Conservation (phyloP, 2,113 vertebrate genomes). For the Salvelinus namaycush region DNA sequence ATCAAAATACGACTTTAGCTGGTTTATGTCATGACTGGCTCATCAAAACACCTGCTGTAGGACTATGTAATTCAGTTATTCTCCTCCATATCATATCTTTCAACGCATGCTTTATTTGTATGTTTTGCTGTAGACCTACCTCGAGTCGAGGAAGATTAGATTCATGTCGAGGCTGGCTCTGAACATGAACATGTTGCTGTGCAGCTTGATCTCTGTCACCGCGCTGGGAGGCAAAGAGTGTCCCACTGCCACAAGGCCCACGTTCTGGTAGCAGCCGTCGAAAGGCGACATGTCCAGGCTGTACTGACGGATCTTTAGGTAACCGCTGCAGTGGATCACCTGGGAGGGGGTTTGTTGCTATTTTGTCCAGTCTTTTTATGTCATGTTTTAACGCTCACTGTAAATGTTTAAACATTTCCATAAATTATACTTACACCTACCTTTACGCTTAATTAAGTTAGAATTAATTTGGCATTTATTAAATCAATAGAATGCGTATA, state of each 20-base stretch:
- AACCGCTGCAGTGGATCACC: slow-evolving; percentile 98
- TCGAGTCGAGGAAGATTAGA: slow-evolving; percentile 96
- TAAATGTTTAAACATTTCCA: too few relatives aligned
- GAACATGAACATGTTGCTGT: slow-evolving; percentile 99
- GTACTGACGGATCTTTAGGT: slow-evolving; percentile 97
- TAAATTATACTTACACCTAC: too few relatives aligned
- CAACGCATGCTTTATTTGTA: not conserved
- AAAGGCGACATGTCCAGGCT: slow-evolving; percentile 97
- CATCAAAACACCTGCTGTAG: too few relatives aligned
- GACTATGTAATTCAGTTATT: too few relatives aligned
- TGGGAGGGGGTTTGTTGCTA: slow-evolving; percentile 35
- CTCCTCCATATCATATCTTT: too few relatives aligned
- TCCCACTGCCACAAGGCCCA: slow-evolving; percentile 95
- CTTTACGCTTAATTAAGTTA: too few relatives aligned
- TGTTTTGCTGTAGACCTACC: slow-evolving; percentile 67
- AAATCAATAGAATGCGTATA: too few relatives aligned
- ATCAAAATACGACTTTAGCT: too few relatives aligned
- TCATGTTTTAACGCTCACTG: too few relatives aligned
- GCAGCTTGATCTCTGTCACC: slow-evolving; percentile 95
- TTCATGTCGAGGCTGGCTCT: slow-evolving; percentile 98
- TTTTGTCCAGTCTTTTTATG: too few relatives aligned
- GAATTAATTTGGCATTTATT: too few relatives aligned
- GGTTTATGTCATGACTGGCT: too few relatives aligned
- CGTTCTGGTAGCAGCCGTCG: slow-evolving; percentile 97
- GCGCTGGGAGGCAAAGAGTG: slow-evolving; percentile 95